phyloP scores from a whole-genome alignment of 2,888 invertebrate species.

The Endomychus coccineus region DNA sequence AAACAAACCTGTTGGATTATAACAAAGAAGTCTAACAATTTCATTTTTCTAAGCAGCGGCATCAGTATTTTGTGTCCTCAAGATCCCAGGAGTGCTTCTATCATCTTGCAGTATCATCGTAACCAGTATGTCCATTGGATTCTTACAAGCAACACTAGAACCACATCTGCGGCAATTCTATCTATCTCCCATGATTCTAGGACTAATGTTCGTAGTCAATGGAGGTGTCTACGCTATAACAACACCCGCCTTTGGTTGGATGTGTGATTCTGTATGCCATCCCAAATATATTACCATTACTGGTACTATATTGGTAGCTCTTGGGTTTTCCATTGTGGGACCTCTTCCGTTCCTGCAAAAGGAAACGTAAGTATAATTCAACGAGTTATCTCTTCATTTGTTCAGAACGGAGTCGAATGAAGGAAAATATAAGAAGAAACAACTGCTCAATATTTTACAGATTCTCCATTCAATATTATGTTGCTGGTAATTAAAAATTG shows the following conservation, averaged over 20 bases:
- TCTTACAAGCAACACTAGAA: conserved; percentile 81
- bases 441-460: too few relatives aligned
- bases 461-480: too few relatives aligned
- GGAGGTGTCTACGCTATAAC: conserved; percentile 73
- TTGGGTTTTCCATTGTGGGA: conserved; percentile 68
- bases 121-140: conserved; percentile 78
- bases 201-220: conserved; percentile 77
- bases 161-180: conserved; percentile 74
- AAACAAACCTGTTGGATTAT: too few relatives aligned
- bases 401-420: too few relatives aligned
- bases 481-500: too few relatives aligned
- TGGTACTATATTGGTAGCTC: conserved; percentile 59
- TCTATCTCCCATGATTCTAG: conserved; percentile 62
- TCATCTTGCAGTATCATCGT: conserved; percentile 65
- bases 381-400: too few relatives aligned
- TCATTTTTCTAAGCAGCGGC: too few relatives aligned
- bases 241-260: conserved; percentile 73
- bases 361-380: conserved; percentile 47
- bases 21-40: too few relatives aligned
- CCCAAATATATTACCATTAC: conserved; percentile 63
- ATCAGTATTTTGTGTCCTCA: conserved; percentile 56
- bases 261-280: conserved; percentile 60
- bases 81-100: conserved; percentile 67
- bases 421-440: too few relatives aligned
- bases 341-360: conserved; percentile 70